Conservation (phyloP, 2,888 invertebrate genomes). For the Philereme transversata region DNA sequence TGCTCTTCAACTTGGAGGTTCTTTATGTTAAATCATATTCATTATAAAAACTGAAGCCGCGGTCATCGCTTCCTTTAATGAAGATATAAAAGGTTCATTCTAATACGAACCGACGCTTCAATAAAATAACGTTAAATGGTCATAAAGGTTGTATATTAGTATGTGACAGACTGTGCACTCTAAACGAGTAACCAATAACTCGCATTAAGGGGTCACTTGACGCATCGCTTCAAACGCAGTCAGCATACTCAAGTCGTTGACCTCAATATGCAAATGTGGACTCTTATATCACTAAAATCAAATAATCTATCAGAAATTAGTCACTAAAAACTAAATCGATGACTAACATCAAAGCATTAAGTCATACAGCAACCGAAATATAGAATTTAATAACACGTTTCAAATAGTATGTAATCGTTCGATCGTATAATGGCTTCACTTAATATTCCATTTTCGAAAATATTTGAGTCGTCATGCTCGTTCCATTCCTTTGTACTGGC, state of each 20-base stretch:
- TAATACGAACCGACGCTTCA: constrained; percentile 13
- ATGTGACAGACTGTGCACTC: constrained; percentile 64
- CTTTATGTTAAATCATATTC: constrained; percentile 41
- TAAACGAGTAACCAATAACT: constrained; percentile 80
- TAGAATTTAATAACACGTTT: constrained; percentile 73
- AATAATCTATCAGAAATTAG: constrained; percentile 18
- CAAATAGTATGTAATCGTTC: constrained; percentile 66
- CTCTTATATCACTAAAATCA: constrained; percentile 27
- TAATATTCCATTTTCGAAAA: constrained; percentile 83
- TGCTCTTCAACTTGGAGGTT: constrained; percentile 42
- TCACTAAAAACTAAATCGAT: constrained; percentile 30
- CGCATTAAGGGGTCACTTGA: constrained; percentile 79
- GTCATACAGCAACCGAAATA: constrained; percentile 41
- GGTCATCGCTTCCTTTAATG: constrained; percentile 13
- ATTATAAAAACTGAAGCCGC: constrained; percentile 15
- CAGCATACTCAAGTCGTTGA: constrained; percentile 75
- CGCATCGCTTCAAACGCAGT: constrained; percentile 69
- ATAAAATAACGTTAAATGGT: constrained; percentile 37
- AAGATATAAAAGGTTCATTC: constrained; percentile 18
- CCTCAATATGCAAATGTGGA: constrained; percentile 71
- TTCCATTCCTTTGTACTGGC: constrained; percentile 76
- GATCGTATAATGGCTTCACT: constrained; percentile 80
- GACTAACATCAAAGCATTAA: constrained; percentile 30
- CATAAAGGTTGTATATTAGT: constrained; percentile 39
- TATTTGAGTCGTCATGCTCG: constrained; percentile 82